phyloP scores from a whole-genome alignment of 2,797 vertebrate species.

The Lithobates pipiens region DNA sequence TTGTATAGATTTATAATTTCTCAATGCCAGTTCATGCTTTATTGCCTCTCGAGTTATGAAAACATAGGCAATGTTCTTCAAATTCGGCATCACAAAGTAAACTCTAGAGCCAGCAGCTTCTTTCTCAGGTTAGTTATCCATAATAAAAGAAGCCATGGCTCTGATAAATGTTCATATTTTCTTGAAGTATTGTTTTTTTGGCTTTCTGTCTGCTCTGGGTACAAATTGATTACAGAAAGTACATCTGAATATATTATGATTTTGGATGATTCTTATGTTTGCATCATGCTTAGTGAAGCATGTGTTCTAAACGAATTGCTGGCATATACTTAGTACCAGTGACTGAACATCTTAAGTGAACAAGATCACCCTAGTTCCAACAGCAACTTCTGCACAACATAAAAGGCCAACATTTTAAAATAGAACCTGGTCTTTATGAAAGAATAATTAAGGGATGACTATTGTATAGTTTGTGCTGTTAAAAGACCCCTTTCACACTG shows the following conservation, averaged over 20 bases:
- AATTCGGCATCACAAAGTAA: neutral
- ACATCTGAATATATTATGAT: neutral
- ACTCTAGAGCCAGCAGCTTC: neutral
- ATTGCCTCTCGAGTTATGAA: neutral
- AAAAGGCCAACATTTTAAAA: too few relatives aligned
- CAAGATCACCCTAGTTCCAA: neutral
- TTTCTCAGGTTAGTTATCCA: conserved; percentile 6
- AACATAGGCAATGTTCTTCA: neutral
- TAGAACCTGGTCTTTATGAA: too few relatives aligned
- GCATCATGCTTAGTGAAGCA: neutral
- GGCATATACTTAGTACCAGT: conserved; percentile 8
- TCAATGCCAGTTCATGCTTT: neutral
- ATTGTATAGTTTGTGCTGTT: too few relatives aligned
- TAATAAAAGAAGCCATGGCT: conserved; percentile 2
- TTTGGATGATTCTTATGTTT: neutral
- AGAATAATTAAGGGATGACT: too few relatives aligned
- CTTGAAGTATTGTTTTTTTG: conserved; percentile 1
- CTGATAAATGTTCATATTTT: neutral
- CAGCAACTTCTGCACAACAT: neutral
- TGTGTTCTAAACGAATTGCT: neutral
- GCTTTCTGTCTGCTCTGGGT: neutral
- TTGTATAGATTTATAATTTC: neutral
- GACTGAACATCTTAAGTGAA: conserved; percentile 11
- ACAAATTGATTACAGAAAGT: conserved; percentile 7
- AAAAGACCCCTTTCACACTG: too few relatives aligned